Conservation (phyloP, 2,888 invertebrate genomes). For the Argyresthia goedartella region DNA sequence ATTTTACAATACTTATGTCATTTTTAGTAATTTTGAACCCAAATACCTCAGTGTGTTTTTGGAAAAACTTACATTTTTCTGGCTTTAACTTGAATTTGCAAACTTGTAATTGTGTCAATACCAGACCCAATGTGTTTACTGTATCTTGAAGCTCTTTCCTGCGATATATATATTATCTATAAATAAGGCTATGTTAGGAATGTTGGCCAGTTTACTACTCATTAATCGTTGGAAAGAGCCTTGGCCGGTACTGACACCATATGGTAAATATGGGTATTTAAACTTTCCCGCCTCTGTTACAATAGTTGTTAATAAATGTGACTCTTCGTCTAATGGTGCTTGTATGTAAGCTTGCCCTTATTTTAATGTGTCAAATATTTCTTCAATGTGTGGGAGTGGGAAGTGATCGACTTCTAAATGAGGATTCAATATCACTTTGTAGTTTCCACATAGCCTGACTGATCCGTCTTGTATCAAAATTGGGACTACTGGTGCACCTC, state of each 20-base stretch:
- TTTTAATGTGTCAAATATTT: slow-evolving; percentile 3
- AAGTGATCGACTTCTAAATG: slow-evolving; percentile 8
- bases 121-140: not conserved
- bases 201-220: too few relatives aligned
- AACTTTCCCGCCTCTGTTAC: slow-evolving; percentile 10
- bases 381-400: slow-evolving; percentile 5
- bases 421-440: slow-evolving; percentile 13
- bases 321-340: slow-evolving; percentile 7
- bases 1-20: not conserved
- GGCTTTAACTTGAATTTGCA: not conserved
- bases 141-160: slow-evolving; percentile 4
- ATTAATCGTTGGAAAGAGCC: too few relatives aligned
- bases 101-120: slow-evolving; percentile 3
- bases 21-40: not conserved
- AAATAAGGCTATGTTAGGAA: slow-evolving; percentile 11
- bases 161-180: slow-evolving; percentile 8
- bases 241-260: slow-evolving; percentile 9
- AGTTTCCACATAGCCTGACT: slow-evolving; percentile 18
- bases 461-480: slow-evolving; percentile 15
- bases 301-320: slow-evolving; percentile 9
- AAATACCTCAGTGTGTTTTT: not conserved
- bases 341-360: slow-evolving; percentile 12
- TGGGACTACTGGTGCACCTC: slow-evolving; percentile 18
- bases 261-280: slow-evolving; percentile 10
- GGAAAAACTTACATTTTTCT: too few relatives aligned